Base-by-base conservation (phyloP, 2,888 invertebrate genomes). In the Lagria hirta region DNA sequence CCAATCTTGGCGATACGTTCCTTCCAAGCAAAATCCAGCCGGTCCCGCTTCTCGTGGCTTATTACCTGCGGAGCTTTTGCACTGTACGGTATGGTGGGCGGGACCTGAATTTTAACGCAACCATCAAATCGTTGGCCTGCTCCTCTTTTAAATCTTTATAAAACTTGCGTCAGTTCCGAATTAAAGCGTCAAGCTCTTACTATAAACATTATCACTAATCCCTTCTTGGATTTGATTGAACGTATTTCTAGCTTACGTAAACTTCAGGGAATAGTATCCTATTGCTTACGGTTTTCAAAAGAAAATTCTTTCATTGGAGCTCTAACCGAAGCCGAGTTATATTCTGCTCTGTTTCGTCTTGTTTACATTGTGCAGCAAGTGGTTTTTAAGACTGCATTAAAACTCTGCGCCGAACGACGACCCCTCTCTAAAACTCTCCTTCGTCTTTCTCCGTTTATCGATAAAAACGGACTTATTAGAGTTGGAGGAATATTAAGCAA, bases 401-500 rank as follows among this genome's bases (percentile, higher is more conserved):
- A 3, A 6, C 6, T n/a, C 4, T 17, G 37, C n/a, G 7, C 13
- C n/a, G 24, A 40, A 6, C 13, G 21, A 14, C 12, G 22, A n/a
- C n/a, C 15, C 14, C 15, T 14, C 6, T 18, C 50, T 7, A 43
- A 43, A 43, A 11, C 26, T 7, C 26, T 47, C n/a, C 24, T 40
- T 15, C 34, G 40, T 24, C 29, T 51, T 10, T n/a, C 15, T 17
- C 29, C 30, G 2, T 51, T 51, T 43, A n/a, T 51, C n/a, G 40
- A 48, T 29, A 12, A 35, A 6, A 20, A 38, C 11, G 29, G 29
- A 11, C 8, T 49, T 13, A 35, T 51, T 8, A 36, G 49, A 24
- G 49, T 50, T 18, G 51, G 47, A 21, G 49, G 43, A 30, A 32
- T 49, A 16, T 29, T 51, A 17, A n/a, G 1, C 3, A 22, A 47